Conservation (phyloP, 1,140 invertebrate species). For the Macrostomum lignano region DNA sequence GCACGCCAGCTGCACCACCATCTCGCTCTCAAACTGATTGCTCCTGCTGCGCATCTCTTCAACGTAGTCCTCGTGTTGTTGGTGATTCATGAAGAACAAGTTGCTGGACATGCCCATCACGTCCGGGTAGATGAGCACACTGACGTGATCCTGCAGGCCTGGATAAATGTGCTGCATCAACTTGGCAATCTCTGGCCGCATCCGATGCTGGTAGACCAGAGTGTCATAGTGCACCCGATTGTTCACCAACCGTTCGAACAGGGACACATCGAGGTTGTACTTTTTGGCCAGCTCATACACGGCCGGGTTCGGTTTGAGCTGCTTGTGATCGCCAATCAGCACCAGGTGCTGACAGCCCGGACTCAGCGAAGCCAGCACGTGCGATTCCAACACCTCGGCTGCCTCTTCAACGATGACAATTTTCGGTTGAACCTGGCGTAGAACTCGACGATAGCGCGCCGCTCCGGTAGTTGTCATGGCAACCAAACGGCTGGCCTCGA, state of each 20-base stretch:
- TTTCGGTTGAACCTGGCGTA: conserved; percentile 15
- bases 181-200: conserved; percentile 17
- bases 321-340: conserved; percentile 32
- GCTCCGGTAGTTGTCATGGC: conserved; percentile 49
- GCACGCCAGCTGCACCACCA: conserved; percentile 13
- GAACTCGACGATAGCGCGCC: conserved; percentile 34
- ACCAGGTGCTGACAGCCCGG: conserved; percentile 9
- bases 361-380: conserved; percentile 9
- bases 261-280: conserved; percentile 37
- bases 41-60: conserved; percentile 16
- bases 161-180: conserved; percentile 20
- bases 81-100: conserved; percentile 24
- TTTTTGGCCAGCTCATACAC: conserved; percentile 33
- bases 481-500: conserved; percentile 15
- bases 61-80: conserved; percentile 11
- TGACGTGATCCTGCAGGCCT: conserved; percentile 14
- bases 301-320: conserved; percentile 38
- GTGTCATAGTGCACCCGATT: conserved; percentile 31
- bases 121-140: conserved; percentile 12
- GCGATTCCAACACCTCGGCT: conserved; percentile 10
- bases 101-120: conserved; percentile 19
- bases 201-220: conserved; percentile 14
- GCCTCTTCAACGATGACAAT: conserved; percentile 11
- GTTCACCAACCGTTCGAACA: conserved; percentile 41
- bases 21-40: conserved; percentile 21